A percentile compares a stretch with the other conserved stretches of the same genome.
Evolutionary conservation across 1,140 invertebrate genomes (phyloP).

Genomic region (Drosophila aff.): DNA sequence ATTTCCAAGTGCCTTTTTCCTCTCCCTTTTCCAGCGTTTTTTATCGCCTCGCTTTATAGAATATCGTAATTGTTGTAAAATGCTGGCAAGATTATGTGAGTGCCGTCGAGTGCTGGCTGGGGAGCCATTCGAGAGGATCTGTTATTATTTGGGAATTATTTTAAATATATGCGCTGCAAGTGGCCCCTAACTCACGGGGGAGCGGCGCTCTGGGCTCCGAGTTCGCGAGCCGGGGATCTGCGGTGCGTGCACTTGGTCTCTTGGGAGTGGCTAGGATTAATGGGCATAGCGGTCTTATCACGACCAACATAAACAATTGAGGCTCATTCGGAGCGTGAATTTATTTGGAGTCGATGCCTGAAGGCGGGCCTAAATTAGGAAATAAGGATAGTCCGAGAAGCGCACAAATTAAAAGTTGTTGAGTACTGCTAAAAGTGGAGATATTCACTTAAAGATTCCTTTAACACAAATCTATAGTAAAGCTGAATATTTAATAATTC

Average conservation of each 20-base stretch:
- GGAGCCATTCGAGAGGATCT: constrained; percentile 28
- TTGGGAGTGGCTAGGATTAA: constrained; percentile 22
- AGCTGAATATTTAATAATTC: neutral
- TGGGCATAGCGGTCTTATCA: constrained; percentile 10
- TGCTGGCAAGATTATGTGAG: constrained; percentile 34
- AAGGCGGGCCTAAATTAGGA: neutral
- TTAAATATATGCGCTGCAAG: constrained; percentile 41
- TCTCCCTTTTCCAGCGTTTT: constrained; percentile 9
- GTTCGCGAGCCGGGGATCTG: neutral
- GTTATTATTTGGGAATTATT: constrained; percentile 58
- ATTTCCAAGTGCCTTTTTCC: constrained; percentile 20
- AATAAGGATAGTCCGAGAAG: neutral
- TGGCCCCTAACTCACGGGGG: constrained; percentile 24
- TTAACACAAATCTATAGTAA: too few relatives aligned
- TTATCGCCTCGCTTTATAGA: constrained; percentile 30
- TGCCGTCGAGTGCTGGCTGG: constrained; percentile 3
- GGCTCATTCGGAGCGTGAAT: constrained; percentile 5
- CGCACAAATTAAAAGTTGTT: neutral
- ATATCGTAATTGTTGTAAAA: constrained; percentile 54
- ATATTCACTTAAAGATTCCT: neutral
- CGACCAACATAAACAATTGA: constrained; percentile 4
- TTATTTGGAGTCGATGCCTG: neutral
- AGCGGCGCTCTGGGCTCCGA: constrained; percentile 19
- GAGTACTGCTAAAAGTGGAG: too few relatives aligned
- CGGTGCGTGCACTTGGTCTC: constrained; percentile 6